Evolutionary conservation across 2,113 vertebrate genomes (phyloP).

Genomic region (Pandion haliaetus): DNA sequence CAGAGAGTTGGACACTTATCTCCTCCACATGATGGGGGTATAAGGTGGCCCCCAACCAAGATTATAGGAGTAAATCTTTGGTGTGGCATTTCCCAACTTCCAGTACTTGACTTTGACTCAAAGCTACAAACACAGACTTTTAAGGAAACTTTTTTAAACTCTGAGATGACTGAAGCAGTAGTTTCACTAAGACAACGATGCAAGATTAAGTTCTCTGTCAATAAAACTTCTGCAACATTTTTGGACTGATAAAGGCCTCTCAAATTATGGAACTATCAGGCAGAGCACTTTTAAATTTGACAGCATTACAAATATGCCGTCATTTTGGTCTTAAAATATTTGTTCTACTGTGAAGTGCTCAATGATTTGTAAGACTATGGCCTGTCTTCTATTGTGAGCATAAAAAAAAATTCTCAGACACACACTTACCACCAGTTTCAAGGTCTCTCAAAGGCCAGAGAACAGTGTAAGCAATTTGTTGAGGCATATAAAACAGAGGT

Average conservation of each 20-base stretch:
- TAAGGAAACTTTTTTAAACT: not conserved
- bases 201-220: not conserved
- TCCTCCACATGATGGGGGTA: not conserved
- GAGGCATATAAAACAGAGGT: slow-evolving; percentile 85
- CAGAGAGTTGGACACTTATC: not conserved
- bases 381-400: too few species aligned
- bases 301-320: not conserved
- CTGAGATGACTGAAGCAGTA: not conserved
- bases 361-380: not conserved
- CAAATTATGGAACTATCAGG: not conserved
- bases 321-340: not conserved
- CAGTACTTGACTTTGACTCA: not conserved
- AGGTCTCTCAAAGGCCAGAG: slow-evolving; percentile 92
- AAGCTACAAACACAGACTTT: not conserved
- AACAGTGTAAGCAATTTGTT: slow-evolving; percentile 84
- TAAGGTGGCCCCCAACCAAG: not conserved
- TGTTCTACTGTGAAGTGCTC: not conserved
- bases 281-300: not conserved
- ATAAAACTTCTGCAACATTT: not conserved
- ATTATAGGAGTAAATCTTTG: not conserved
- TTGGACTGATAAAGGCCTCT: not conserved
- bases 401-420: not conserved
- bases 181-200: not conserved
- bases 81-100: not conserved
- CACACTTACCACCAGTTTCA: slow-evolving; percentile 82